Evolutionary conservation across 1,140 invertebrate genomes (phyloP).

Genomic region (Cyclargus thomasi): DNA sequence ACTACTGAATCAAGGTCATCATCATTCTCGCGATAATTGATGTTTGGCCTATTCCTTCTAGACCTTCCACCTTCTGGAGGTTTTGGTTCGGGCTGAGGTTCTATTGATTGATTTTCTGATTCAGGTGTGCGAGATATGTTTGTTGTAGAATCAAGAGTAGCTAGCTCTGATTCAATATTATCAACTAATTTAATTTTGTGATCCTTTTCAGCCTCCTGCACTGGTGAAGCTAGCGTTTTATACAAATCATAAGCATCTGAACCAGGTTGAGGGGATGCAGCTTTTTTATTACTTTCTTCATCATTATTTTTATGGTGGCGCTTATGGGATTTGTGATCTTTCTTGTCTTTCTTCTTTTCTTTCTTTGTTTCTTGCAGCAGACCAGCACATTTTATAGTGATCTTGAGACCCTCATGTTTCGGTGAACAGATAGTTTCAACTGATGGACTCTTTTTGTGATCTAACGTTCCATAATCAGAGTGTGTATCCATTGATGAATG

Average conservation of each 20-base stretch:
- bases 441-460: conserved; percentile 62
- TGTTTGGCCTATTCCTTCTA: conserved; percentile 69
- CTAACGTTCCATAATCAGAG: conserved; percentile 51
- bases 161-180: conserved; percentile 59
- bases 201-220: conserved; percentile 43
- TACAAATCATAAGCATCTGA: conserved; percentile 73
- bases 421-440: conserved; percentile 65
- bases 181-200: conserved; percentile 43
- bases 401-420: conserved; percentile 70
- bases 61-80: conserved; percentile 64
- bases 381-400: conserved; percentile 72
- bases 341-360: conserved; percentile 69
- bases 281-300: conserved; percentile 65
- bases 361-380: conserved; percentile 72
- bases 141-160: conserved; percentile 52
- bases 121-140: conserved; percentile 40
- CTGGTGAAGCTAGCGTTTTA: conserved; percentile 67
- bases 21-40: conserved; percentile 75
- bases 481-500: conserved; percentile 67
- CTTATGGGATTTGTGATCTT: conserved; percentile 66
- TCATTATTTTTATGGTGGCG: conserved; percentile 61
- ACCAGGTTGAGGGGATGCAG: conserved; percentile 69
- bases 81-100: conserved; percentile 60
- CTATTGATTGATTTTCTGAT: conserved; percentile 49
- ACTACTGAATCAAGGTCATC: conserved; percentile 61